These are phyloP conservation scores for Trimorus sp. DNA, from an alignment of 2,888 invertebrate genomes.

Conservation along the genomic window DNA sequence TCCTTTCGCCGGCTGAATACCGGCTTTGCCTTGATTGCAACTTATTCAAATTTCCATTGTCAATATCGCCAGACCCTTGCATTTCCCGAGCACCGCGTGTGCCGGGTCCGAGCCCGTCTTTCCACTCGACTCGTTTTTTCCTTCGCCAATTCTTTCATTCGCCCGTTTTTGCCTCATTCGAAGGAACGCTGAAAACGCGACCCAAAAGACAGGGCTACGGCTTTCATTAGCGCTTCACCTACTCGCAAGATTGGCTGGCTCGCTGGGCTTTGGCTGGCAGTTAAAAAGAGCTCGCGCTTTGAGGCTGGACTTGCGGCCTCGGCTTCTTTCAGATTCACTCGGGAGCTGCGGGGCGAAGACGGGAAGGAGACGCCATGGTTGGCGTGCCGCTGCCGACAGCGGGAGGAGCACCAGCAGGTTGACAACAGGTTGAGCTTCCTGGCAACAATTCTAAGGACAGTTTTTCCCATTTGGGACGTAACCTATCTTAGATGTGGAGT, in stretches of 20 bases:
- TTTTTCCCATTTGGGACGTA: constrained; percentile 33
- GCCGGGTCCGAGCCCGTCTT: constrained; percentile 52
- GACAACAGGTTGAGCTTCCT: constrained; percentile 56
- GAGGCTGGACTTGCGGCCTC: constrained; percentile 76
- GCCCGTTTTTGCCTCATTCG: constrained; percentile 30
- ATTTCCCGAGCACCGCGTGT: constrained; percentile 50
- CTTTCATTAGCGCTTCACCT: constrained; percentile 54
- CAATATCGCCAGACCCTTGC: constrained; percentile 48
- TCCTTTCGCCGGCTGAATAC: constrained; percentile 59
- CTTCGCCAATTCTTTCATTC: constrained; percentile 11
- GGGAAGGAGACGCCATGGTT: constrained; percentile 24
- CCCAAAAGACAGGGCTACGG: constrained; percentile 57
- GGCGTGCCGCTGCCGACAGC: constrained; percentile 18
- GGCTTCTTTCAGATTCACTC: constrained; percentile 68
- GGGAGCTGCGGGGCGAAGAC: constrained; percentile 21
- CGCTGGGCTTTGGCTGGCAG: constrained; percentile 32
- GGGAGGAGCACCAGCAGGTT: constrained; percentile 44
- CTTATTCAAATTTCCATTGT: constrained; percentile 68
- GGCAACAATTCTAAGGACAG: constrained; percentile 18
- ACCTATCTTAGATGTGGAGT: constrained; percentile 47
- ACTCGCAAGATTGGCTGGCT: constrained; percentile 52
- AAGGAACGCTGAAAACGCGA: constrained; percentile 38
- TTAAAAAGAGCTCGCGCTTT: constrained; percentile 71
- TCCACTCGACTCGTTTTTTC: constrained; percentile 18
- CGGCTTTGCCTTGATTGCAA: constrained; percentile 68